Percentiles rank a stretch among this genome's conserved stretches.
Evolutionary conservation across 2,888 invertebrate genomes (phyloP).

Genomic region (Chloroclystis v-ata): DNA sequence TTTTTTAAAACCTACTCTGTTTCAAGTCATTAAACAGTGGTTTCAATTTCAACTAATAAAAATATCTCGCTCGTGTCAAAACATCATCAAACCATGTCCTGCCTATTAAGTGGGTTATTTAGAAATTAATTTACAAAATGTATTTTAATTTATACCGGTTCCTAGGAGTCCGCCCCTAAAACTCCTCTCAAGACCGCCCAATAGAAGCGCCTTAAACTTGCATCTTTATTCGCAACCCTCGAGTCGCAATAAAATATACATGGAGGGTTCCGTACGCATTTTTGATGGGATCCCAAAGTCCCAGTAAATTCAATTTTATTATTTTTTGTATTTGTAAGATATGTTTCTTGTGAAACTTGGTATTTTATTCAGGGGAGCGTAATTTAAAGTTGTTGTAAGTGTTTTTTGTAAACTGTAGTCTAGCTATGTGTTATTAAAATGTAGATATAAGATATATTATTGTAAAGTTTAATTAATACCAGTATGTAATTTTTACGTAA

Average conservation of each 20-base stretch:
- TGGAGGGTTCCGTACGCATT: constrained; percentile 36
- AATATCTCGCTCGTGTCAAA: too few species aligned
- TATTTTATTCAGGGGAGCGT: constrained; percentile 5
- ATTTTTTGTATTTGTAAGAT: constrained; percentile 11
- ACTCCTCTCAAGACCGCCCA: constrained; percentile 54
- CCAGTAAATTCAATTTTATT: constrained; percentile 22
- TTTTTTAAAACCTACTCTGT: too few species aligned
- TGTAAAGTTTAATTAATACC: too few species aligned
- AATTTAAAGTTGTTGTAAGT: not conserved
- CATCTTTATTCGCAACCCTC: constrained; percentile 53
- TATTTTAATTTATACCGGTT: not conserved
- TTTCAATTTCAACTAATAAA: too few species aligned
- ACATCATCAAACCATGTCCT: too few species aligned
- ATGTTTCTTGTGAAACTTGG: constrained; percentile 12
- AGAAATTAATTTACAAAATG: too few species aligned
- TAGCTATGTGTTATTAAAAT: too few species aligned
- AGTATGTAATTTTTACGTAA: too few species aligned
- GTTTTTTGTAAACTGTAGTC: too few species aligned
- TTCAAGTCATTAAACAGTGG: too few species aligned
- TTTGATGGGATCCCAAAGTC: constrained; percentile 10
- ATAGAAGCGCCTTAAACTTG: constrained; percentile 50
- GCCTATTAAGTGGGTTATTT: too few species aligned
- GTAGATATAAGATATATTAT: too few species aligned
- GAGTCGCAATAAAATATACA: constrained; percentile 53
- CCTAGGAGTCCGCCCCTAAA: constrained; percentile 33